These are phyloP conservation scores for Phyllotreta cruciferae DNA, from an alignment of 2,888 invertebrate genomes.

Conservation along the genomic window DNA sequence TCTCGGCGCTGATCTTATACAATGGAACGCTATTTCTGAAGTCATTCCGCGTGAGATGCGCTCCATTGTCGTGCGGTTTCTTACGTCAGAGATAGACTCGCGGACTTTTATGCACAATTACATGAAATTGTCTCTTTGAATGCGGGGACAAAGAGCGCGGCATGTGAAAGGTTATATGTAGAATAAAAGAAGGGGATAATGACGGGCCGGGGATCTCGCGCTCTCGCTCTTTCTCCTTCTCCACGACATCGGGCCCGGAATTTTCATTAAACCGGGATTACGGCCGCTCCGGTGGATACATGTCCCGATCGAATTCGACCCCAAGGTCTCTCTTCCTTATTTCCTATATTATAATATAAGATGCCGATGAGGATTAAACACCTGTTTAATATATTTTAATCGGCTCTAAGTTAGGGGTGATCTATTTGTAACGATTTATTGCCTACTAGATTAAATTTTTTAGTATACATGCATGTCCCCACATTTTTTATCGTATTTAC, in stretches of 20 bases:
- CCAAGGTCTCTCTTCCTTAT: no score
- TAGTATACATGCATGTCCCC: no score
- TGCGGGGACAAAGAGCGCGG: conserved; percentile 56
- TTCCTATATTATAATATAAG: no score
- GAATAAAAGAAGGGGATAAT: conserved; percentile 61
- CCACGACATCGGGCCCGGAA: conserved; percentile 52
- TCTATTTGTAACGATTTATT: no score
- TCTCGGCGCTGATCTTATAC: conserved; percentile 50
- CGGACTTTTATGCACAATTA: conserved; percentile 57
- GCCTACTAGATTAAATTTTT: no score
- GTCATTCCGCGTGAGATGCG: conserved; percentile 54
- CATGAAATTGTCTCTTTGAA: conserved; percentile 57
- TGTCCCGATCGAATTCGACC: background rate
- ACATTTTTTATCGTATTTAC: no score
- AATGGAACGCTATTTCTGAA: conserved; percentile 55
- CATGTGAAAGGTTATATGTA: conserved; percentile 61
- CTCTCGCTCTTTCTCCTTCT: conserved; percentile 45
- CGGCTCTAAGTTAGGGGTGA: no score
- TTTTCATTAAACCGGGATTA: conserved; percentile 61
- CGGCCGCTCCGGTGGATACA: conserved; percentile 38
- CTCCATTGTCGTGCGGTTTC: conserved; percentile 52
- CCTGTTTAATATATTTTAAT: no score
- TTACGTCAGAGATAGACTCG: conserved; percentile 46
- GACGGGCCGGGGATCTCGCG: conserved; percentile 49
- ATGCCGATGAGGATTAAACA: no score